Conservation (phyloP, 2,888 invertebrate species). For the Trachelus tabidus region DNA sequence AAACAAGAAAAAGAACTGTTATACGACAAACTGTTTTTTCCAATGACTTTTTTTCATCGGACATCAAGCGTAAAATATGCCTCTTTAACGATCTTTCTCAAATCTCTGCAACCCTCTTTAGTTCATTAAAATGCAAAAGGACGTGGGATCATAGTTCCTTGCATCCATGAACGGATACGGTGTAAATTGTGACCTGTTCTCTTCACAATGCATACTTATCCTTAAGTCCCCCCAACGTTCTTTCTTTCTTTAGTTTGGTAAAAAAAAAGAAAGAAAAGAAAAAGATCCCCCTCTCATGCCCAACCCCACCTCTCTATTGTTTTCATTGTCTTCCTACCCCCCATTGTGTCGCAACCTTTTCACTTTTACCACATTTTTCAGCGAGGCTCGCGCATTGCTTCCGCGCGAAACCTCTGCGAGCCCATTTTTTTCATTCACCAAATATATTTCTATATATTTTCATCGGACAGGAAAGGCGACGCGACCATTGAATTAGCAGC, state of each 20-base stretch:
- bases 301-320: constrained; percentile 28
- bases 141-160: neutral
- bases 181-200: constrained; percentile 24
- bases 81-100: too few species aligned
- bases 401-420: neutral
- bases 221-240: constrained; percentile 15
- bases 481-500: neutral
- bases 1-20: too few species aligned
- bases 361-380: constrained; percentile 55
- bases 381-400: constrained; percentile 13
- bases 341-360: constrained; percentile 48
- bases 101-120: too few species aligned
- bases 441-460: constrained; percentile 1
- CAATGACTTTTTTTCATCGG: too few species aligned
- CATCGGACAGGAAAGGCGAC: neutral
- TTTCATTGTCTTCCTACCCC: constrained; percentile 39
- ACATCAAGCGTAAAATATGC: too few species aligned
- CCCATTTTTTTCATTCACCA: neutral
- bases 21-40: too few species aligned
- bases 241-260: constrained; percentile 17
- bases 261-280: neutral
- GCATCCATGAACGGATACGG: neutral
- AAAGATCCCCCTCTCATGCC: constrained; percentile 1
- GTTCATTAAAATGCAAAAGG: too few species aligned
- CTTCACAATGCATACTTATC: constrained; percentile 35